These are phyloP conservation scores for Pentamera pediparva DNA, from an alignment of 53 echinoderm and acorn worm species.

Conservation along the genomic window DNA sequence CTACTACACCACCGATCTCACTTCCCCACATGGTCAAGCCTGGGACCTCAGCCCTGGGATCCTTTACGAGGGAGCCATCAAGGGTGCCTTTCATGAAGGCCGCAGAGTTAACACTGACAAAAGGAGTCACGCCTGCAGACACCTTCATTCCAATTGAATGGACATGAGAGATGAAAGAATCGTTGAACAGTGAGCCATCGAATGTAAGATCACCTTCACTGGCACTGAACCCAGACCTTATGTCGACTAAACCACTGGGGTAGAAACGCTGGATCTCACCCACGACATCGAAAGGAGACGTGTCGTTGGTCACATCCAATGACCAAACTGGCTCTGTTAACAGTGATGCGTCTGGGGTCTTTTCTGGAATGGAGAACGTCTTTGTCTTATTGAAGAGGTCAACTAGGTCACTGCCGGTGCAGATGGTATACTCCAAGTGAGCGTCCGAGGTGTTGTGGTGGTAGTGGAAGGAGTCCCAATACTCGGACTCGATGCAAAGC, in stretches of 20 bases:
- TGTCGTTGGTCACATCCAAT: slow-evolving; percentile 18
- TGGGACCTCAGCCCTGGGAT: slow-evolving; percentile 70
- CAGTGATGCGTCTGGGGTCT: slow-evolving; percentile 2
- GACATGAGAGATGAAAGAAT: slow-evolving; percentile 42
- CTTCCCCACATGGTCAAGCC: slow-evolving; percentile 73
- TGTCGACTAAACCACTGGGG: slow-evolving; percentile 52
- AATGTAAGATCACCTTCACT: slow-evolving; percentile 70
- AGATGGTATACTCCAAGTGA: slow-evolving; percentile 68
- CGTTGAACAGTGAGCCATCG: slow-evolving; percentile 50
- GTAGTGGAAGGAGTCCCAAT: slow-evolving; percentile 38
- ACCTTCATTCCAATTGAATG: slow-evolving; percentile 45
- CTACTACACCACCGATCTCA: slow-evolving; percentile 65
- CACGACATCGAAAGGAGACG: slow-evolving; percentile 33
- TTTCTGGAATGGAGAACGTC: slow-evolving; percentile 11
- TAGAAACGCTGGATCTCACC: slow-evolving; percentile 34
- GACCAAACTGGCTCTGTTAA: slow-evolving; percentile 3
- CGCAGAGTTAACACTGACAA: slow-evolving; percentile 59
- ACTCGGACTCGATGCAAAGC: slow-evolving; percentile 64
- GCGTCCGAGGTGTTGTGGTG: slow-evolving; percentile 43
- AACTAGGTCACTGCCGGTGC: slow-evolving; percentile 50
- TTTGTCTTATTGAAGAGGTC: slow-evolving; percentile 48
- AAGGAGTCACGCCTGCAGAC: slow-evolving; percentile 57
- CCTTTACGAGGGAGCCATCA: slow-evolving; percentile 54
- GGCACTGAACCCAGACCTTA: slow-evolving; percentile 51
- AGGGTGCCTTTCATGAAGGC: slow-evolving; percentile 57